A percentile compares a stretch with the other conserved stretches of the same genome.
Evolutionary conservation across 2,113 vertebrate species (phyloP).

Genomic region (Atherinomorus stipes): DNA sequence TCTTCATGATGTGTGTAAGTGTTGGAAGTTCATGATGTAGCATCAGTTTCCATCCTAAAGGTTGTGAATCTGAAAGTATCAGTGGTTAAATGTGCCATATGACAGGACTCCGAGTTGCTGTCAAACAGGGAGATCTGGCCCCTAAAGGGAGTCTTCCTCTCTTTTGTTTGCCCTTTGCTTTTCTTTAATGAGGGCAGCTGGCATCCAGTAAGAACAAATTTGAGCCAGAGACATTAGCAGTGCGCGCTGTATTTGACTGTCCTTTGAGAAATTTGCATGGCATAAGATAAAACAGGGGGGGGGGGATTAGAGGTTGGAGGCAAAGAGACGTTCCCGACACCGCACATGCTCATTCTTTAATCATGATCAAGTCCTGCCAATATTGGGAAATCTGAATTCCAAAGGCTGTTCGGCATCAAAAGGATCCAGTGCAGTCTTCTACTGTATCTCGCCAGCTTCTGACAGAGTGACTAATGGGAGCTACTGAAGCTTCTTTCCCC

Average conservation of each 20-base stretch:
- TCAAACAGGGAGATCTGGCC: conserved; percentile 59
- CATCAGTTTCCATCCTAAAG: neutral
- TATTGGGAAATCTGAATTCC: conserved; percentile 64
- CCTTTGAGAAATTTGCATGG: conserved; percentile 46
- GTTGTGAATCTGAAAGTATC: conserved; percentile 19
- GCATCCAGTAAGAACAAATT: conserved; percentile 36
- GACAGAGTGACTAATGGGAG: conserved; percentile 65
- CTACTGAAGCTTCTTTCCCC: conserved; percentile 37
- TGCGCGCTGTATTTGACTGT: conserved; percentile 27
- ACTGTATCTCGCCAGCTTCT: conserved; percentile 43
- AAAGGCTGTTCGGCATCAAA: conserved; percentile 57
- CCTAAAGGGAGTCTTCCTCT: conserved; percentile 12
- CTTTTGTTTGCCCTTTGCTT: conserved; percentile 32
- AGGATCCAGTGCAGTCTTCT: conserved; percentile 32
- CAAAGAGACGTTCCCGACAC: conserved; percentile 46
- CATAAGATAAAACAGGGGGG: conserved; percentile 57
- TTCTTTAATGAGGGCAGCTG: conserved; percentile 53
- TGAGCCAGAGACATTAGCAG: conserved; percentile 27
- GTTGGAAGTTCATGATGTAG: conserved; percentile 26
- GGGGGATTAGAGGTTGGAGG: conserved; percentile 48
- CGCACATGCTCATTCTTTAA: conserved; percentile 75
- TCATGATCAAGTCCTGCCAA: conserved; percentile 74
- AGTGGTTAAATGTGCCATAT: conserved; percentile 12
- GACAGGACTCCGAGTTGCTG: conserved; percentile 47
- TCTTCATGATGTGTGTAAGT: neutral